Evolutionary conservation across 2,888 invertebrate genomes (phyloP), one percentile per base, ranked within the genome.

Genomic region (Acanthoscelides obtectus): DNA sequence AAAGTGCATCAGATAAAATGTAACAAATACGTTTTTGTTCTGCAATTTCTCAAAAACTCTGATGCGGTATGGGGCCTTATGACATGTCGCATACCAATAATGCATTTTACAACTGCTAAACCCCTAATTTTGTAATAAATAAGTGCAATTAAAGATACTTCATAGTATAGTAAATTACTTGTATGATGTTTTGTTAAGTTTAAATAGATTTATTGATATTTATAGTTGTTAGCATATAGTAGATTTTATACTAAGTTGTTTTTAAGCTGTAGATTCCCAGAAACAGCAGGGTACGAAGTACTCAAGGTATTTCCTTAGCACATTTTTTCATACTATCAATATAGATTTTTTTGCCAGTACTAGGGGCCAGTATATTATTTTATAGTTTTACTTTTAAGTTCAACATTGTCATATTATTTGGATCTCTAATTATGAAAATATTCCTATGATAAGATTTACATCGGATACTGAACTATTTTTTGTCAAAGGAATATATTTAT

Each of bases 341-440:
- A 70, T 66, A 67, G 64, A 71, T 67, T 79, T 77, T 76, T 76
- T 79, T 80, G 81, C 81, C 81, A 81, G 81, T 81, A 81, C 77
- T 77, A 79, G 77, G 80, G 81, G 81, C 81, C 81, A 81, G 81
- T 81, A 81, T 80, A 79, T 79, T 76, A 75, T 76, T 72, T 77
- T 75, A 70, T 72, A 73, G 71, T 67, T 66, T 64, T 73, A 72
- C 70, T 63, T 45, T 71, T 75, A 75, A 74, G 71, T 64, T 27
- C 65, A 65, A 64, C 69, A 65, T 69, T 67, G 68, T 71, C 45
- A 22, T 69, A 72, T 72, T 72, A 71, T 70, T 69, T 71, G 74
- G 77, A 77, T 77, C 77, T 77, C 77, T 72, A 73, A 75, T 72
- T 70, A 12, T 6, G 6, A 45, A 45, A 45, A 45, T 45, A 45